A percentile compares a stretch with the other conserved stretches of the same genome.
These are phyloP conservation scores for Drosophila subobscura DNA, from an alignment of 1,140 invertebrate species.

Conservation along the genomic window DNA sequence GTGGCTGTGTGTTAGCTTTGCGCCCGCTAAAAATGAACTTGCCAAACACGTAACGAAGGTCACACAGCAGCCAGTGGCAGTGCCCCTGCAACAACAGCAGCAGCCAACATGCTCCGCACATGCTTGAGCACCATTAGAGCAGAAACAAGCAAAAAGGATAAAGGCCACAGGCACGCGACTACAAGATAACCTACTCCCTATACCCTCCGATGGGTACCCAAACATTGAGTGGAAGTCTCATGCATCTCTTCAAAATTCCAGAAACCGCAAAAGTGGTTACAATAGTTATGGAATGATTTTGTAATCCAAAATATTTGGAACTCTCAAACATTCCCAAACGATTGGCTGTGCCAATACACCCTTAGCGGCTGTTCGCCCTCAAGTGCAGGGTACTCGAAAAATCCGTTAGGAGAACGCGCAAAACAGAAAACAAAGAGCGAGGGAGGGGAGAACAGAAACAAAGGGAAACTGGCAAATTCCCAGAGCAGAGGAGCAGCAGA, in stretches of 20 bases:
- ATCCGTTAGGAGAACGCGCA: neutral
- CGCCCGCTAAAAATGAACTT: conserved; percentile 75
- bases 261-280: too few species aligned
- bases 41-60: conserved; percentile 81
- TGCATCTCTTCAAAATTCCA: too few species aligned
- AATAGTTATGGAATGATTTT: too few species aligned
- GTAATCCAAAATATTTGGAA: too few species aligned
- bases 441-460: neutral
- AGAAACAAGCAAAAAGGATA: conserved; percentile 24
- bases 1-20: conserved; percentile 65
- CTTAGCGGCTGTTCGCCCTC: too few species aligned
- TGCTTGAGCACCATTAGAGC: conserved; percentile 57
- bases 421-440: neutral
- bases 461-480: conserved; percentile 23
- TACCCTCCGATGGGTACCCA: too few species aligned
- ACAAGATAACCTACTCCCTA: too few species aligned
- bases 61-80: conserved; percentile 48
- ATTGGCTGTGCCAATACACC: too few species aligned
- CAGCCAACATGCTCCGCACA: conserved; percentile 26
- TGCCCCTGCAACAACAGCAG: too few species aligned
- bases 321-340: too few species aligned
- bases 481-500: neutral
- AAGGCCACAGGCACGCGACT: neutral
- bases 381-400: too few species aligned
- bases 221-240: too few species aligned